Base-by-base conservation (phyloP, 30 jellyfish, hydroid and myxozoan genomes). In the Aurelia coerulea region DNA sequence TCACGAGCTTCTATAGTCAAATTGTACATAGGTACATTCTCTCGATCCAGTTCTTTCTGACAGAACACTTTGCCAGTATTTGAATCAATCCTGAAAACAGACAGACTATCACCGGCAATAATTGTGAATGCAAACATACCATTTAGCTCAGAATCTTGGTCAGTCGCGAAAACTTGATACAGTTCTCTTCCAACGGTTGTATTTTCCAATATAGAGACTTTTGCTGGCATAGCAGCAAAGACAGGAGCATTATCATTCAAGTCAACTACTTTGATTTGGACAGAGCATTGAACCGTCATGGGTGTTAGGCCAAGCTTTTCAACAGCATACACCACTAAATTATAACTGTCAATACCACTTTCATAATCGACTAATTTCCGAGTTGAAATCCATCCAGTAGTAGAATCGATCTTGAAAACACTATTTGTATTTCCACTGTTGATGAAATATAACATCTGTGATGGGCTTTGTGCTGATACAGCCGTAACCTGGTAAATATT, bases 241-340 rank as follows among this genome's bases (percentile, higher is more conserved):
- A n/a, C 79, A 5, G 98, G 96, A 14, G 93, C 83, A 75, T 88
- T 88, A 66, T 88, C 96, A 78, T 88, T 88, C 39, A 75, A 58
- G 72, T 88, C 96, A 33, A 16, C 42, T 42, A 88, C 62, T 39
- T 56, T 39, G 23, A 88, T 46, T 2, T 18, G 54, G 53, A 79
- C 89, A 49, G 42, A 1, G 50, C 88, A 84, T 42, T 84, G 88
- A n/a, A 46, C 80, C 35, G 83, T 84, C 78, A 41, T 73, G 10
- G 93, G 88, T 31, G 37, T 29, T 33, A 81, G 23, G 13, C 93
- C 86, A 51, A 81, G 29, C 56, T 58, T 64, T 64, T 84, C 93
- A 19, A 84, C 83, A 13, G 88, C 93, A 63, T 8, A 59, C 4
- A 84, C 76, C 11, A 29, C 60, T 76, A 84, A 56, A 62, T 41